These are phyloP conservation scores for Sebastes taczanowskii DNA, from an alignment of 2,797 vertebrate genomes.

Conservation along the genomic window DNA sequence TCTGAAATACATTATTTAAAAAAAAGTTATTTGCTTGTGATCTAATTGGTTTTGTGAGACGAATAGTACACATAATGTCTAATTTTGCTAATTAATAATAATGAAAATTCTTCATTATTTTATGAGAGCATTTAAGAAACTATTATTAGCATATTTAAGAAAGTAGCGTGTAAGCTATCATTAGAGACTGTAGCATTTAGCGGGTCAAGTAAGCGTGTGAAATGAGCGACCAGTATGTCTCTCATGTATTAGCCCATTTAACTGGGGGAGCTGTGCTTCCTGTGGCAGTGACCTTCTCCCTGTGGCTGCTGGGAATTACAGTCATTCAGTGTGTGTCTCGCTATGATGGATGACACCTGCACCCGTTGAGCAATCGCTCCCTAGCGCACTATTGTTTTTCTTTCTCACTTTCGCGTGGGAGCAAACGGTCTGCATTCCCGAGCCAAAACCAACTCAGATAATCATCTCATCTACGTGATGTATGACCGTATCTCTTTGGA, in stretches of 20 bases:
- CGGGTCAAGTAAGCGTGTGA: constrained; percentile 55
- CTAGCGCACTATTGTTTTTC: constrained; percentile 72
- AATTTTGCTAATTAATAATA: not conserved
- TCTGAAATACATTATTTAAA: not conserved
- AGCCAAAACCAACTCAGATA: constrained; percentile 81
- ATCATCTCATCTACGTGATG: constrained; percentile 78
- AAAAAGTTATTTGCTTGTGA: not conserved
- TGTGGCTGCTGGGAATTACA: constrained; percentile 72
- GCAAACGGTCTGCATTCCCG: constrained; percentile 61
- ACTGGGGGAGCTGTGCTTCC: constrained; percentile 49
- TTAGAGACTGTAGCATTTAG: constrained; percentile 15
- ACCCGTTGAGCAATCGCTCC: constrained; percentile 79
- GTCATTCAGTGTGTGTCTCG: constrained; percentile 69
- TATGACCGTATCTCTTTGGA: constrained; percentile 57
- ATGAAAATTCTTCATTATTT: not conserved
- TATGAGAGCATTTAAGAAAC: not conserved
- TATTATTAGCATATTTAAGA: not conserved
- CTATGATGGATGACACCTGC: constrained; percentile 84
- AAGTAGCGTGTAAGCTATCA: not conserved
- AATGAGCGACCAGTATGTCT: constrained; percentile 26
- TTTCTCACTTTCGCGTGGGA: constrained; percentile 82
- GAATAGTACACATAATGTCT: not conserved
- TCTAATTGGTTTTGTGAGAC: not conserved
- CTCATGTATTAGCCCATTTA: constrained; percentile 45
- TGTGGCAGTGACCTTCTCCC: constrained; percentile 70